A percentile compares a stretch with the other conserved stretches of the same genome.
Evolutionary conservation across 2,888 invertebrate species (phyloP).

Genomic region (Lissocephala sabroskyi): DNA sequence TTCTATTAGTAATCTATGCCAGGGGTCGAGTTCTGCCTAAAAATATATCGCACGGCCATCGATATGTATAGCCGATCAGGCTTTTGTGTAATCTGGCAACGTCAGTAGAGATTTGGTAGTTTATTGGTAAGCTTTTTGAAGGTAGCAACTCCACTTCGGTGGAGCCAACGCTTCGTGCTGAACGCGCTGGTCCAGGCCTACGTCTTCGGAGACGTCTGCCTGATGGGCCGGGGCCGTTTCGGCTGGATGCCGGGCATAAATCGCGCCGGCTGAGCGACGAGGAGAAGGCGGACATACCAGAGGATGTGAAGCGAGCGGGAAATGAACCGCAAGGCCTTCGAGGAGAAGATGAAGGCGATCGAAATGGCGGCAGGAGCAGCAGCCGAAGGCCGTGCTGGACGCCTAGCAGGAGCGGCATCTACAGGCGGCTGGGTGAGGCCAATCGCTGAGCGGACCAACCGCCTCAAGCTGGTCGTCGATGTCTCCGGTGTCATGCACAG

Average conservation of each 20-base stretch:
- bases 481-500: conserved; percentile 98
- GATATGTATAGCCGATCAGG: too few relatives aligned
- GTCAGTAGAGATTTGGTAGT: too few relatives aligned
- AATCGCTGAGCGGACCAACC: conserved; percentile 92
- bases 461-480: conserved; percentile 89
- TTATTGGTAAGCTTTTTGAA: too few relatives aligned
- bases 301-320: conserved; percentile 89
- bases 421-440: conserved; percentile 86
- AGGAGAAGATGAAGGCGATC: conserved; percentile 90
- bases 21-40: too few relatives aligned
- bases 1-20: too few relatives aligned
- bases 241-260: too few relatives aligned
- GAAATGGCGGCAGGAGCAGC: conserved; percentile 91
- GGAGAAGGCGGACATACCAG: conserved; percentile 92
- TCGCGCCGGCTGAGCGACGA: conserved; percentile 94
- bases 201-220: conserved; percentile 86
- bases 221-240: too few relatives aligned
- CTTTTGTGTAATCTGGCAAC: too few relatives aligned
- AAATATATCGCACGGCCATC: too few relatives aligned
- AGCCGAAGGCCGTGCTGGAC: conserved; percentile 90
- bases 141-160: too few relatives aligned
- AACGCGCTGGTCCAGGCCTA: conserved; percentile 86
- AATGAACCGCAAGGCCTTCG: conserved; percentile 92
- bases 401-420: conserved; percentile 93
- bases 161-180: conserved; percentile 84